These are phyloP conservation scores for Boulengeromyrus knoepffleri DNA, from an alignment of 2,113 vertebrate species.

Conservation along the genomic window DNA sequence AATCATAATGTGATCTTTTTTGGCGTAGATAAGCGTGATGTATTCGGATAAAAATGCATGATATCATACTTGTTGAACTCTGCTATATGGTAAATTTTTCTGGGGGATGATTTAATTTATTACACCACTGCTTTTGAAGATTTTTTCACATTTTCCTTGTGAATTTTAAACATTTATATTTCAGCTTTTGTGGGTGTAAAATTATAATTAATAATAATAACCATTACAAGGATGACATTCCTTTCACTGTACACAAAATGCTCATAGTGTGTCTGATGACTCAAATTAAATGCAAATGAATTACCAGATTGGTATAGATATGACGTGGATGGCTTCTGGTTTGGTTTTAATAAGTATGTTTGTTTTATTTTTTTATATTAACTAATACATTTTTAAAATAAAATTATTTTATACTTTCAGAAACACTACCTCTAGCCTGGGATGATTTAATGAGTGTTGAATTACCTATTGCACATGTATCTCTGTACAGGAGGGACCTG, in stretches of 20 bases:
- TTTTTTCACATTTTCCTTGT: not conserved
- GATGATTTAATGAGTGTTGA: not conserved
- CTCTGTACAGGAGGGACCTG: not conserved
- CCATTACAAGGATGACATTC: not conserved
- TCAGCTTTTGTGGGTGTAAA: not conserved
- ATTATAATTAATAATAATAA: not conserved
- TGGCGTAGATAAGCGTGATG: not conserved
- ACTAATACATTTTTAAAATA: not conserved
- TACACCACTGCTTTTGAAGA: not conserved
- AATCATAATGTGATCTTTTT: not conserved
- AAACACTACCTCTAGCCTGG: not conserved
- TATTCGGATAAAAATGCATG: constrained; percentile 5
- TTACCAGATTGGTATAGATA: not conserved
- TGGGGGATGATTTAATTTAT: not conserved
- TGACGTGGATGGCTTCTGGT: not conserved
- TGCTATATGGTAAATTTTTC: not conserved
- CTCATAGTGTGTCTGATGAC: not conserved
- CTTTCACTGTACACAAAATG: not conserved
- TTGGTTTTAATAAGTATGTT: not conserved
- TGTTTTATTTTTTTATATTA: not conserved
- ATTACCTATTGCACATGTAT: not conserved
- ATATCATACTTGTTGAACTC: not conserved
- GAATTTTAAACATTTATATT: not conserved
- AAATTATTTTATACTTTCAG: not conserved
- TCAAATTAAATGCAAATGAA: not conserved